Conservation (phyloP, 2,113 vertebrate species). For the Cyprinodon tularosa region DNA sequence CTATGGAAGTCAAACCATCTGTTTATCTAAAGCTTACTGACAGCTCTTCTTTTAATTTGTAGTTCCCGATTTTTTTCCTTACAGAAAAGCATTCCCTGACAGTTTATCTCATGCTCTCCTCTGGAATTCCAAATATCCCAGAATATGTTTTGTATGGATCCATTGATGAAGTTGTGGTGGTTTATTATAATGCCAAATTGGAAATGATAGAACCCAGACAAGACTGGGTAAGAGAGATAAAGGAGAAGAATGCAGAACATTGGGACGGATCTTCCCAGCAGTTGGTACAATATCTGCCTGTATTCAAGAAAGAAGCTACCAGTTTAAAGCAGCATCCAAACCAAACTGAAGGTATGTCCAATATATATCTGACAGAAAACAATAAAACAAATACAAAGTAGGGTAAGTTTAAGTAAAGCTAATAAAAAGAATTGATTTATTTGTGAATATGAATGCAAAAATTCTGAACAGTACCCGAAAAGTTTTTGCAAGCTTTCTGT, state of each 20-base stretch:
- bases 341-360: constrained; percentile 17
- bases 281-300: fast-evolving
- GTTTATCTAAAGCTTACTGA: no score
- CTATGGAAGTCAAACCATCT: no score
- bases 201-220: not conserved
- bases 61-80: no score
- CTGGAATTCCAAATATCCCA: not conserved
- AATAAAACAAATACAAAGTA: no score
- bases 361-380: no score
- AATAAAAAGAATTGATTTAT: no score
- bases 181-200: not conserved
- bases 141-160: not conserved
- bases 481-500: no score
- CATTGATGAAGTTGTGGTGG: not conserved
- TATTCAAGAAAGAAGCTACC: not conserved
- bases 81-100: not conserved
- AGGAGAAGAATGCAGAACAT: not conserved
- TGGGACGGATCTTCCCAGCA: not conserved
- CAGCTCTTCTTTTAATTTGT: no score
- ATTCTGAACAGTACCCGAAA: no score
- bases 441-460: no score
- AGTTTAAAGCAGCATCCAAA: constrained; percentile 14
- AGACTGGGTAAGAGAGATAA: not conserved
- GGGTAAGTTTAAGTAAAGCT: no score
- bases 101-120: not conserved